Evolutionary conservation across 2,888 invertebrate species (phyloP).

Genomic region (Calephelis perditalis): DNA sequence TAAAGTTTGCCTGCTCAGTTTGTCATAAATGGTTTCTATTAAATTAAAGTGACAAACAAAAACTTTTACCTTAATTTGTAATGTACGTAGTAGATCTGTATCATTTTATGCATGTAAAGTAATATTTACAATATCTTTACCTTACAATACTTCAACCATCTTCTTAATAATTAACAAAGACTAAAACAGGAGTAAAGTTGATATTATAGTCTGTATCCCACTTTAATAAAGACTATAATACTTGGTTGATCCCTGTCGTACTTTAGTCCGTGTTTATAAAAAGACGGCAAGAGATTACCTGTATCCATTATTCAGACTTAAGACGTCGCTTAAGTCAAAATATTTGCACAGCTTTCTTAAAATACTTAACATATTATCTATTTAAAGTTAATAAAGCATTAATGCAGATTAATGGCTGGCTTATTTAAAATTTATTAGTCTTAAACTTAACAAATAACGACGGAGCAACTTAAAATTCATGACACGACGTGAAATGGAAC

Average conservation of each 20-base stretch:
- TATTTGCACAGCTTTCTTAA: constrained; percentile 7
- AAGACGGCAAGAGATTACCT: neutral
- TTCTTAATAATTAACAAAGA: too few species aligned
- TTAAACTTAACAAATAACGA: constrained; percentile 11
- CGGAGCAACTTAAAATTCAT: constrained; percentile 11
- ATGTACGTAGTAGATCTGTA: too few species aligned
- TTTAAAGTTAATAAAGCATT: constrained; percentile 22
- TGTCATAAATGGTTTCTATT: too few species aligned
- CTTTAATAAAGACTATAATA: too few species aligned
- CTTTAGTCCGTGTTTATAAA: neutral
- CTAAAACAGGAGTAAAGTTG: too few species aligned
- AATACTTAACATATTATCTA: constrained; percentile 3
- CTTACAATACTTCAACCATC: too few species aligned
- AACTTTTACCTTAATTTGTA: too few species aligned
- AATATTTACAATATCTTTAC: too few species aligned
- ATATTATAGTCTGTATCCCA: too few species aligned
- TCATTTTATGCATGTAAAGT: too few species aligned
- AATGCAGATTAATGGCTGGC: constrained; percentile 17
- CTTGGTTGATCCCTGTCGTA: neutral
- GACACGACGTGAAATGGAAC: constrained; percentile 5
- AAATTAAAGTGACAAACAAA: too few species aligned
- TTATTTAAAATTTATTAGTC: constrained; percentile 21
- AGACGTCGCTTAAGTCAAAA: constrained; percentile 2
- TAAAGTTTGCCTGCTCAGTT: too few species aligned
- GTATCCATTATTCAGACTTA: neutral